Percentiles rank a stretch among this genome's conserved stretches.
Conservation (phyloP, 2,888 invertebrate genomes). For the Thysanoteuthis rhombus region DNA sequence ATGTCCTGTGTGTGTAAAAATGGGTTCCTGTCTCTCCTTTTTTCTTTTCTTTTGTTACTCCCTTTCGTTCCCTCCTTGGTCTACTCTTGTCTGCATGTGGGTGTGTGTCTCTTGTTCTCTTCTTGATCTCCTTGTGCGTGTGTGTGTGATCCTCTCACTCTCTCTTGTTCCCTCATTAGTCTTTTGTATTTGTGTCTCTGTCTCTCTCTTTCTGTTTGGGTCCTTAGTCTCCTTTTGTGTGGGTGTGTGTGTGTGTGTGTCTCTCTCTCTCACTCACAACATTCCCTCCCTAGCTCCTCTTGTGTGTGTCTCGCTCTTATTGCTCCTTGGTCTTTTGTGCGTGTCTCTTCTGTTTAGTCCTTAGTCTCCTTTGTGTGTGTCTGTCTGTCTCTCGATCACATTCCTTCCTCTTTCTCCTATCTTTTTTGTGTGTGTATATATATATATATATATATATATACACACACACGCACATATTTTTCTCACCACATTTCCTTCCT, state of each 20-base stretch:
- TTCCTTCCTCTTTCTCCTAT: no score
- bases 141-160: background rate
- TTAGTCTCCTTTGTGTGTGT: background rate
- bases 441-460: no score
- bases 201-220: background rate
- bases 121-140: background rate
- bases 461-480: no score
- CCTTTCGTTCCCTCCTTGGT: background rate
- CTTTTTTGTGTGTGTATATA: background rate
- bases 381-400: background rate
- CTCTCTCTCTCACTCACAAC: background rate
- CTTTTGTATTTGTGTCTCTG: background rate
- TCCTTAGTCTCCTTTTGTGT: background rate
- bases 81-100: background rate
- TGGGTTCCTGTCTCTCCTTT: background rate
- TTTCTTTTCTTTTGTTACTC: background rate
- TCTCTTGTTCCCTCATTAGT: background rate
- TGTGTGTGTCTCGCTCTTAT: background rate
- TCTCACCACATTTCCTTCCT: no score
- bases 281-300: no score
- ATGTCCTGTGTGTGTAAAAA: background rate
- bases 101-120: background rate
- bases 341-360: background rate
- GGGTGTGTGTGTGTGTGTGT: background rate
- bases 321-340: no score